Percentiles rank a stretch among this genome's conserved stretches.
Conservation (phyloP, 2,113 vertebrate genomes). For the Catharus minimus region DNA sequence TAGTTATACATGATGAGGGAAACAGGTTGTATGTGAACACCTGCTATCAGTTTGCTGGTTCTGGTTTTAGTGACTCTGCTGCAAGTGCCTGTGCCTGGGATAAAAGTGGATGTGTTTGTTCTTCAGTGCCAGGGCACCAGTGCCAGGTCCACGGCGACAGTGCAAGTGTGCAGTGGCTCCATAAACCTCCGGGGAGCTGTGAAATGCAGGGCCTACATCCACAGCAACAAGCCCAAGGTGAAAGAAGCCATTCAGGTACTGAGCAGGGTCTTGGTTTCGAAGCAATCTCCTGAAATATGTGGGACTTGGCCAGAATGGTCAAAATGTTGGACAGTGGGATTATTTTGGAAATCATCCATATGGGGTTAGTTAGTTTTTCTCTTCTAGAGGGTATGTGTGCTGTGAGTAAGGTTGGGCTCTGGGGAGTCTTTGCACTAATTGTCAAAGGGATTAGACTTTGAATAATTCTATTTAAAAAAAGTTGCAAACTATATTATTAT, state of each 20-base stretch:
- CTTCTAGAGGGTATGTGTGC: neutral
- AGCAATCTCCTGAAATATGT: rapidly evolving
- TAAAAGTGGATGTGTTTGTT: constrained; percentile 16
- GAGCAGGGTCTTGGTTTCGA: neutral
- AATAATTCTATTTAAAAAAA: neutral
- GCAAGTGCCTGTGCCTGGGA: neutral
- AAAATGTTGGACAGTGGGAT: neutral
- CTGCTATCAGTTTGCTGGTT: neutral
- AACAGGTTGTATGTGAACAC: neutral
- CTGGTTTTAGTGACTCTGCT: neutral
- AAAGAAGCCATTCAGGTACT: constrained; percentile 87
- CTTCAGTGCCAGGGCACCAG: constrained; percentile 64
- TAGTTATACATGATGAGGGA: neutral
- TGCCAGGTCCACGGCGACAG: constrained; percentile 72
- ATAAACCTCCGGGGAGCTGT: constrained; percentile 83
- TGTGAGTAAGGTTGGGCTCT: neutral
- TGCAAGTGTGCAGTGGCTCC: constrained; percentile 82
- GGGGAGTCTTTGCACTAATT: neutral
- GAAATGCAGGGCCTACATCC: constrained; percentile 86
- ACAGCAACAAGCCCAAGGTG: constrained; percentile 87
- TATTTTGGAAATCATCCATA: neutral
- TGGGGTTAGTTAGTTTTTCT: neutral
- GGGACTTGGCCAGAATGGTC: neutral
- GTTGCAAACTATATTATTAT: neutral
- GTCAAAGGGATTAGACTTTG: neutral